phyloP scores from a whole-genome alignment of 2,113 vertebrate genomes.

The Dipodomys merriami region DNA sequence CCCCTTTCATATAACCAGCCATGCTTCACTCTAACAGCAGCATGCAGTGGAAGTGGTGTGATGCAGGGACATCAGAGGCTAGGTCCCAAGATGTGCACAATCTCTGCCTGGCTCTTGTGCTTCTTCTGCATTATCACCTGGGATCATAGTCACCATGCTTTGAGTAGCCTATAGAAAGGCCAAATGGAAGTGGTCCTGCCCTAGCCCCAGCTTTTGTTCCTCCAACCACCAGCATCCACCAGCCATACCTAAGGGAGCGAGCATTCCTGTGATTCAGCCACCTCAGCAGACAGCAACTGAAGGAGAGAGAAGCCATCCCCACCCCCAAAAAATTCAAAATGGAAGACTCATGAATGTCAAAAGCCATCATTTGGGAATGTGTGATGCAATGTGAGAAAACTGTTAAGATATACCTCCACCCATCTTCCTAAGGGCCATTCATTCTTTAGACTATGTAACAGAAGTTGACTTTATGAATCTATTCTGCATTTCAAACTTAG shows the following conservation, averaged over 20 bases:
- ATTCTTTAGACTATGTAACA: slow-evolving; percentile 6
- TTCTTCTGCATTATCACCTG: neutral
- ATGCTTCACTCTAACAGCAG: neutral
- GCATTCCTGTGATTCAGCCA: neutral
- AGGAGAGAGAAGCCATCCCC: neutral
- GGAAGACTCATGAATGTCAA: neutral
- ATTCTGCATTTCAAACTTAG: neutral
- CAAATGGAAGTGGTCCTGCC: neutral
- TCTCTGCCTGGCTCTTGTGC: neutral
- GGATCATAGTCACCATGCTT: neutral
- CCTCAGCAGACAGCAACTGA: neutral
- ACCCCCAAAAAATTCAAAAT: neutral
- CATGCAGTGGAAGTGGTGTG: neutral
- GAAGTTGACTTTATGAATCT: neutral
- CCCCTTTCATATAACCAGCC: neutral
- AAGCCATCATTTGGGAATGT: neutral
- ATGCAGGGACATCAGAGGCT: neutral
- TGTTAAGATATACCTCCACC: neutral
- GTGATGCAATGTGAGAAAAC: neutral
- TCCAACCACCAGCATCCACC: neutral
- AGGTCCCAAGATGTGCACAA: neutral
- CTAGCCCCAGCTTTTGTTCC: neutral
- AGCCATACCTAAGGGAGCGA: neutral
- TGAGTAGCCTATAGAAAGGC: neutral
- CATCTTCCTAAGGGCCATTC: slow-evolving; percentile 5